Evolutionary conservation across 2,888 invertebrate species (phyloP).

Genomic region (Cantharis rufa): DNA sequence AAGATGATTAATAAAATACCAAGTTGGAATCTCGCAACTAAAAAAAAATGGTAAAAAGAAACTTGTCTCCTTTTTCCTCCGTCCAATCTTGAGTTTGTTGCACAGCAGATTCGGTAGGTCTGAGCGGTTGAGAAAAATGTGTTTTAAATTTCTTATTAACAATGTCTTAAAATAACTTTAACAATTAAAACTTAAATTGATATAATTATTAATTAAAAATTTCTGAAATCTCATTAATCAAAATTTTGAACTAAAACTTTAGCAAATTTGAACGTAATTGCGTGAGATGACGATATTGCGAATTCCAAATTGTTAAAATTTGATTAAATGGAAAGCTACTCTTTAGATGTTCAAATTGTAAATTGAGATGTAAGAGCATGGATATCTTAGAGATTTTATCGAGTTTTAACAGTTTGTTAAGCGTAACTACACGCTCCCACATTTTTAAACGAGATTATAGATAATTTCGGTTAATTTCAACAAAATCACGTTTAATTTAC

Average conservation of each 20-base stretch:
- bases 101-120: neutral
- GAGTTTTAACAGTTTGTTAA: conserved; percentile 22
- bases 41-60: neutral
- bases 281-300: neutral
- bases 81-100: neutral
- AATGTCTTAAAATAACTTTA: neutral
- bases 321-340: conserved; percentile 14
- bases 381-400: conserved; percentile 24
- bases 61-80: neutral
- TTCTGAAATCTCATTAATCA: neutral
- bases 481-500: neutral
- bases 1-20: neutral
- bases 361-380: conserved; percentile 22
- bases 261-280: neutral
- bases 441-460: conserved; percentile 21
- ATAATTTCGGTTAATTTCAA: neutral
- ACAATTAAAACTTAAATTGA: neutral
- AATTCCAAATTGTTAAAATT: neutral
- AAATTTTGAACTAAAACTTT: neutral
- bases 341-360: conserved; percentile 23
- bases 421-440: conserved; percentile 18
- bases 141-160: neutral
- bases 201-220: neutral
- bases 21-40: neutral
- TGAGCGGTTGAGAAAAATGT: neutral